Evolutionary conservation across 2,797 vertebrate species (phyloP), one percentile per base, ranked within the genome.

Genomic region (Spheniscus humboldti): DNA sequence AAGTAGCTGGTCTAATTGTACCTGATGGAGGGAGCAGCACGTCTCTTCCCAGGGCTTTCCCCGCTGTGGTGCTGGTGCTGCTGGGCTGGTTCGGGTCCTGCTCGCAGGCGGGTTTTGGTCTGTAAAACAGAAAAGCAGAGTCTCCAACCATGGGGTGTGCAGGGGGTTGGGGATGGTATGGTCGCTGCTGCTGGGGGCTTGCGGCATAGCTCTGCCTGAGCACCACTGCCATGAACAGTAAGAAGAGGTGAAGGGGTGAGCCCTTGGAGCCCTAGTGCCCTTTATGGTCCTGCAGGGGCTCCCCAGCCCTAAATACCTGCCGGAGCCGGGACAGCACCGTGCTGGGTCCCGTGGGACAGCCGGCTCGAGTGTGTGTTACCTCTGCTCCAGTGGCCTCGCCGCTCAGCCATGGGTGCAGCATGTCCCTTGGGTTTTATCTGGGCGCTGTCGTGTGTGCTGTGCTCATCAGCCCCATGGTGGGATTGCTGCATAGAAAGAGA

Each of bases 291-390:
- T 3, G 1, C 18, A 20, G 80, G 80, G 64, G 25, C 30, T 81
- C 33, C 25, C 33, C 1, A 3, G 39, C 41, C 69, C 55, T n/a
- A 7, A 45, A 37, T 1, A n/a, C 27, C n/a, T 69, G n/a, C 81
- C 6, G 13, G 43, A 14, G 28, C 31, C 3, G 31, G 77, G 72
- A 4, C 6, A 14, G 80, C 30, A 35, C 71, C 10, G 2, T 12
- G 11, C 47, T 33, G 85, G 22, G 9, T 76, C 30, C 59, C 7
- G 7, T 7, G 22, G 80, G 27, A 18, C 24, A 14, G 13, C 64
- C 8, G 13, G 7, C 20, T 43, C 2, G 15, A 10, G 4, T n/a
- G 24, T 10, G 25, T 5, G 5, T 57, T 23, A 1, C 4, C 57
- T 33, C 13, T 6, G 25, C 79, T 52, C 43, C 64, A 1, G 4